Evolutionary conservation across 2,797 vertebrate species (phyloP), one percentile per base, ranked within the genome.

Genomic region (Podarcis siculus): DNA sequence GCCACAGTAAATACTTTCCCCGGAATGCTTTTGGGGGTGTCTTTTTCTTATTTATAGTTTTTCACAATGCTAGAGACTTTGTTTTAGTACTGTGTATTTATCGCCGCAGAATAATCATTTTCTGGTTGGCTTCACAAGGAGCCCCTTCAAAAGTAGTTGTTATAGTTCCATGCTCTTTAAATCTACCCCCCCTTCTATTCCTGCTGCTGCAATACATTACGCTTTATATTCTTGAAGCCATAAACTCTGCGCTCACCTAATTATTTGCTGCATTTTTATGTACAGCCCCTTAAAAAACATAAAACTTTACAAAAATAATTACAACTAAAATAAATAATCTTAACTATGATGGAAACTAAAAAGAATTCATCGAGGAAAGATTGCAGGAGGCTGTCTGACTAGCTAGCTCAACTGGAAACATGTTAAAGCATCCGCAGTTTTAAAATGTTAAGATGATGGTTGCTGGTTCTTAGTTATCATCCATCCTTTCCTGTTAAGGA

Each of bases 41-140:
- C 89, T 88, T 82, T 89, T 94, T 55, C 49, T 96, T 93, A 96
- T 97, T 96, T 96, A 95, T 97, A 89, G 89, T 89, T 93, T 95
- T 94, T 93, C 83, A 89, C 91, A 90, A 91, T 94, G 95, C 89
- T n/a, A 7, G 88, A 94, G 89, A 94, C 90, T 91, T 95, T 94
- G 89, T 94, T 96, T 96, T 96, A 96, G 92, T 94, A 91, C 93
- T 94, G 86, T 93, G 89, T 96, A 95, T 96, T 96, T 96, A 95
- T 94, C 88, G 95, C 90, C 87, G 91, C 89, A 89, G 94, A 93
- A 95, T 93, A 92, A 96, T 96, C 91, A 92, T 97, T 97, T 97
- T 97, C 97, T 97, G 95, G 93, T 96, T 96, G 96, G 92, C 95
- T 97, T 97, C 97, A 97, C 96, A 96, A 0, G 85, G 86, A 96